These are phyloP conservation scores for Cephus rjabovi DNA, from an alignment of 2,888 invertebrate genomes.

Conservation along the genomic window DNA sequence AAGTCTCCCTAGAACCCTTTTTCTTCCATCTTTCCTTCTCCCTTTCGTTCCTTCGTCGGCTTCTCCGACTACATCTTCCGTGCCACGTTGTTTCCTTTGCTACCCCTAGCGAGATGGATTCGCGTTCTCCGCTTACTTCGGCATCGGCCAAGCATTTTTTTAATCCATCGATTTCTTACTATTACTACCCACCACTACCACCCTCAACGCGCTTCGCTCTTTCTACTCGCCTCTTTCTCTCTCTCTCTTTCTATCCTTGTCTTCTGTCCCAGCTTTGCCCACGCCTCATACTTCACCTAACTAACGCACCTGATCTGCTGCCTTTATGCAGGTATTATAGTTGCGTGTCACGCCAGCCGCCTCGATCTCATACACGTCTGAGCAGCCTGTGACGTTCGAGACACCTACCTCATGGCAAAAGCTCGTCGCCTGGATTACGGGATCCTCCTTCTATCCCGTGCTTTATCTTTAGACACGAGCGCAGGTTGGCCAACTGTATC, in stretches of 20 bases:
- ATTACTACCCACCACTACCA: not conserved
- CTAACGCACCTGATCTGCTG: not conserved
- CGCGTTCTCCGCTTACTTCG: conserved; percentile 55
- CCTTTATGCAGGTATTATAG: not conserved
- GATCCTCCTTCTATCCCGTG: not conserved
- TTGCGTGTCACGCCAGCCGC: not conserved
- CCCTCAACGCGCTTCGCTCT: not conserved
- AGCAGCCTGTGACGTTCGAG: not conserved
- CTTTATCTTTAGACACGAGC: not conserved
- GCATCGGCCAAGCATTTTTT: conserved; percentile 54
- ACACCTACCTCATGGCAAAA: not conserved
- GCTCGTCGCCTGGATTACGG: not conserved
- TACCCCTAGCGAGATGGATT: conserved; percentile 37
- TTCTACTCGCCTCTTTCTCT: not conserved
- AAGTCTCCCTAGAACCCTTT: not conserved
- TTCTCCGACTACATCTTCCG: conserved; percentile 18
- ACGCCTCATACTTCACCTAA: not conserved
- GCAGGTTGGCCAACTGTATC: not conserved
- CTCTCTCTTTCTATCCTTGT: not conserved
- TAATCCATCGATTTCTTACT: conserved; percentile 36
- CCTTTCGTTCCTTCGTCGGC: conserved; percentile 22
- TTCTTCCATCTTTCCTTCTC: conserved; percentile 7
- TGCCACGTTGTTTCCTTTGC: conserved; percentile 30
- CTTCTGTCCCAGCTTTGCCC: not conserved
- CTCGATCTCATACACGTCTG: not conserved